These are phyloP conservation scores for Callosobruchus maculatus DNA, from an alignment of 2,888 invertebrate species.

Conservation along the genomic window DNA sequence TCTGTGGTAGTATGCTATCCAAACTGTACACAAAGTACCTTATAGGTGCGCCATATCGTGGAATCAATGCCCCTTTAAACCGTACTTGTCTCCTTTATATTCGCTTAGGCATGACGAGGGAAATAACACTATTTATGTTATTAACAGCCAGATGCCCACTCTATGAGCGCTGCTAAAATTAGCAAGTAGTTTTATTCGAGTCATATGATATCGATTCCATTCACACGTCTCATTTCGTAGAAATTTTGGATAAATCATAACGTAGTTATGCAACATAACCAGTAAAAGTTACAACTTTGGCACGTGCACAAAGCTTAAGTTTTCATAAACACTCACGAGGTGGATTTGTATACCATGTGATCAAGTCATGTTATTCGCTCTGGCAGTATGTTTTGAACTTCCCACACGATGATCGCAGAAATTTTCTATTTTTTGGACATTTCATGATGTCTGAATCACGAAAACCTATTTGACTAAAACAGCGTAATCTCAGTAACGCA, in stretches of 20 bases:
- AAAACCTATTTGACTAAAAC: no score
- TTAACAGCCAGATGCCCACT: neutral
- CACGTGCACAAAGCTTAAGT: neutral
- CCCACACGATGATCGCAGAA: no score
- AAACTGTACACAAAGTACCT: no score
- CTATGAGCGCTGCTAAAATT: neutral
- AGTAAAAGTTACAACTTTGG: neutral
- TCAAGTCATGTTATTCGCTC: neutral
- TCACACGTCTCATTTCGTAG: neutral
- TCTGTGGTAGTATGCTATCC: no score
- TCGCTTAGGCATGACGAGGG: no score
- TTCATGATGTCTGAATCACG: no score
- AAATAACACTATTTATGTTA: neutral
- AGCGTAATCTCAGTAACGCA: no score
- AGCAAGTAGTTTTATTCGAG: neutral
- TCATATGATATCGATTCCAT: neutral
- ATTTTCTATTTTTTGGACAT: no score
- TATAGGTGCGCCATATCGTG: no score
- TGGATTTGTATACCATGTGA: neutral
- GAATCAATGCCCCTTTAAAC: no score
- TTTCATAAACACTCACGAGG: neutral
- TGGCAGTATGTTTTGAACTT: no score
- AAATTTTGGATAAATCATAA: neutral
- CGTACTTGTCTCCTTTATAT: no score
- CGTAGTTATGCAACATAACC: neutral